These are phyloP conservation scores for Coregonus suidteri DNA, from an alignment of 2,797 vertebrate species.

Conservation along the genomic window DNA sequence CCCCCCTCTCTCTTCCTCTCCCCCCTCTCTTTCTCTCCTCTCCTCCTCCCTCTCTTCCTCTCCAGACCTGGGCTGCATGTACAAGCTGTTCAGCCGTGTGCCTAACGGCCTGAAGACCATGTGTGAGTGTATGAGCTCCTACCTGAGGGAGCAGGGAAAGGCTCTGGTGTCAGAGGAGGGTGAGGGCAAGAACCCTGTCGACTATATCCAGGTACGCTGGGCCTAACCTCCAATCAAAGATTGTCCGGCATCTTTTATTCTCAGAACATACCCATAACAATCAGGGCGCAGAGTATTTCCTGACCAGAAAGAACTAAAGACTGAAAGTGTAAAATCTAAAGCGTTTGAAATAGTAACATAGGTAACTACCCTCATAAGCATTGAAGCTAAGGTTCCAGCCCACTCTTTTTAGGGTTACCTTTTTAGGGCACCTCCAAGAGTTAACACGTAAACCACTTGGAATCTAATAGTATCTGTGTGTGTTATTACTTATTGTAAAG, in stretches of 20 bases:
- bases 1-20: not conserved
- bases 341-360: too few species aligned
- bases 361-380: too few species aligned
- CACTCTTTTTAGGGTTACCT: too few species aligned
- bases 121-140: slow-evolving; percentile 98
- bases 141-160: slow-evolving; percentile 96
- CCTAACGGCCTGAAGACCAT: slow-evolving; percentile 98
- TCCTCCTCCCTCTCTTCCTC: not conserved
- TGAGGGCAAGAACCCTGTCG: slow-evolving; percentile 97
- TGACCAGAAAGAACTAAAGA: too few species aligned
- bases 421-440: too few species aligned
- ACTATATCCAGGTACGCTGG: slow-evolving; percentile 91
- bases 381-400: not conserved
- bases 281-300: too few species aligned
- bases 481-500: not conserved
- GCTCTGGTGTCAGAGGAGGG: slow-evolving; percentile 97
- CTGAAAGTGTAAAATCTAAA: too few species aligned
- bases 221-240: not conserved
- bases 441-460: not conserved
- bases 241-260: too few species aligned
- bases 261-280: too few species aligned
- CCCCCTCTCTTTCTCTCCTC: not conserved
- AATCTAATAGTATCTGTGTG: not conserved
- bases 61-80: slow-evolving; percentile 97
- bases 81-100: slow-evolving; percentile 96